phyloP scores from a whole-genome alignment of 2,797 vertebrate species.

The Carcharodon carcharias region DNA sequence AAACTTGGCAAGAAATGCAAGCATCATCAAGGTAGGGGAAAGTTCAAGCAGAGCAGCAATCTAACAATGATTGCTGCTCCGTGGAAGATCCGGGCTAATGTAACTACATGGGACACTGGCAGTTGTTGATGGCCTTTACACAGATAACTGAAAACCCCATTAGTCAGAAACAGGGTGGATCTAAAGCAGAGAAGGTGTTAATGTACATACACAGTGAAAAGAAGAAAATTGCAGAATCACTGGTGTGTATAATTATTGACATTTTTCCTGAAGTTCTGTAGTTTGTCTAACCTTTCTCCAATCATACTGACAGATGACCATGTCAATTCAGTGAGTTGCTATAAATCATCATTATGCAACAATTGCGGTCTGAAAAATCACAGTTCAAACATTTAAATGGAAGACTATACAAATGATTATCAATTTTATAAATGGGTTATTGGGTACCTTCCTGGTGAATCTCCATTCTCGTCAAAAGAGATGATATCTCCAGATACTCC shows the following conservation, averaged over 20 bases:
- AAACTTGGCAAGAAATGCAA: too few species aligned
- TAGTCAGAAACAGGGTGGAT: neutral
- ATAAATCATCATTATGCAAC: neutral
- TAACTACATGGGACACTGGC: neutral
- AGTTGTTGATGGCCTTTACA: too few species aligned
- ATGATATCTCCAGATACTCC: slow-evolving; percentile 90
- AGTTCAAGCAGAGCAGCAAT: too few species aligned
- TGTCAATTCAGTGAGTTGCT: neutral
- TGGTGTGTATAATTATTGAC: neutral
- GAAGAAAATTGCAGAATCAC: neutral
- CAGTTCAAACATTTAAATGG: neutral
- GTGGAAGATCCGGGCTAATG: neutral
- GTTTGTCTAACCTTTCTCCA: neutral
- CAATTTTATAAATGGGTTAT: neutral
- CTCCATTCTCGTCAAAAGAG: slow-evolving; percentile 89
- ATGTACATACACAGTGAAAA: neutral
- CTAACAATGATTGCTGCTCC: too few species aligned
- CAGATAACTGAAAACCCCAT: neutral
- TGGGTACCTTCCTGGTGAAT: slow-evolving; percentile 90
- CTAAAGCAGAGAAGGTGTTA: neutral
- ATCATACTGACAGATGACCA: neutral
- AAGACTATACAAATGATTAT: neutral
- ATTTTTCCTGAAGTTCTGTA: neutral
- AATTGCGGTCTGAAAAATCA: neutral
- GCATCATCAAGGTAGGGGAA: too few species aligned